A percentile compares a stretch with the other conserved stretches of the same genome.
These are phyloP conservation scores for Glaucomys volans DNA, from an alignment of 2,113 vertebrate genomes.

Conservation along the genomic window DNA sequence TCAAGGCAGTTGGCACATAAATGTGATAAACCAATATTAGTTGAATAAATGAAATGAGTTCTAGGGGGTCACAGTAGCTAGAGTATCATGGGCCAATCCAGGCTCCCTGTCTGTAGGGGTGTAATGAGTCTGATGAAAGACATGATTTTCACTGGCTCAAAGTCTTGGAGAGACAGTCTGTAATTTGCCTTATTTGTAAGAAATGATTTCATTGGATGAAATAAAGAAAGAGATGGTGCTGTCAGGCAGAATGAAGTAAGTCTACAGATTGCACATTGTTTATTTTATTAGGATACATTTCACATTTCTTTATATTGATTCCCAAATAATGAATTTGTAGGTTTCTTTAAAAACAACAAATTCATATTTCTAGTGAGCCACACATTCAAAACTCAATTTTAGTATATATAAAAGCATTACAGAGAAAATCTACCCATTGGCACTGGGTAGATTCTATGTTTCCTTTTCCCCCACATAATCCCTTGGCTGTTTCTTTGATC, in stretches of 20 bases:
- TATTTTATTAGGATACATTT: not conserved
- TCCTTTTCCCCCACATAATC: conserved; percentile 72
- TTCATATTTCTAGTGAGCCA: not conserved
- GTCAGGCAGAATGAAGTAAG: not conserved
- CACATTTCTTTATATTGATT: conserved; percentile 20
- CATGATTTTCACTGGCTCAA: not conserved
- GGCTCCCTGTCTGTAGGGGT: not conserved
- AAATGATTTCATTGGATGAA: not conserved
- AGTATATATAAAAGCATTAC: conserved; percentile 44
- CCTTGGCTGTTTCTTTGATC: conserved; percentile 67
- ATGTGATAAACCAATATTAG: conserved; percentile 24
- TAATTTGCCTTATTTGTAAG: not conserved
- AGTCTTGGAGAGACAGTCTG: not conserved
- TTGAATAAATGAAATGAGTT: conserved; percentile 23
- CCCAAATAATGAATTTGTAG: conserved; percentile 36
- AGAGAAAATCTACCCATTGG: conserved; percentile 50
- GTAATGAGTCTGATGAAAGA: not conserved
- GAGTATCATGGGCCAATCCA: not conserved
- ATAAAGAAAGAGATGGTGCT: not conserved
- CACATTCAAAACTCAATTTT: not conserved
- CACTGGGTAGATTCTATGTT: conserved; percentile 31
- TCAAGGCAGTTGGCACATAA: not conserved
- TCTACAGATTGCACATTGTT: not conserved
- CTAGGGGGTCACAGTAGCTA: not conserved
- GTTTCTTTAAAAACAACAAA: not conserved